phyloP scores from a whole-genome alignment of 2,113 vertebrate genomes.

The Zosterops pallidus region DNA sequence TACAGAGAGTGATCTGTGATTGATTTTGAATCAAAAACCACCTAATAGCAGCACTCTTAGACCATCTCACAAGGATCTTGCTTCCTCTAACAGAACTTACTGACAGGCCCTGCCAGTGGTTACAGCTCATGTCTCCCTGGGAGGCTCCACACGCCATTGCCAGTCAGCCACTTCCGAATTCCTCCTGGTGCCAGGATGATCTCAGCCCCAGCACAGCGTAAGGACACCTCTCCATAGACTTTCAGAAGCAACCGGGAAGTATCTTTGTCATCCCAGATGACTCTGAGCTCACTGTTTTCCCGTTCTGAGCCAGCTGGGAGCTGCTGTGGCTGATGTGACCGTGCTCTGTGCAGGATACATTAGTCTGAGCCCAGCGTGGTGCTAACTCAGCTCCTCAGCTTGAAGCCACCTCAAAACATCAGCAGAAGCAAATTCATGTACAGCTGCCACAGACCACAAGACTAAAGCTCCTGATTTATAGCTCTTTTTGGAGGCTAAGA shows the following conservation, averaged over 20 bases:
- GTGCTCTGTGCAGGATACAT: not conserved
- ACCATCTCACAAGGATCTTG: not conserved
- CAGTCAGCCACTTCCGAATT: not conserved
- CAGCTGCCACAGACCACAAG: not conserved
- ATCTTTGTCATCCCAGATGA: not conserved
- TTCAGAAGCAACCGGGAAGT: not conserved
- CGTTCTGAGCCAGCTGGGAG: conserved; percentile 10
- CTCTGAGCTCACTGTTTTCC: not conserved
- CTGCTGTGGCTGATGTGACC: not conserved
- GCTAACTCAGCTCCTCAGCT: conserved; percentile 18
- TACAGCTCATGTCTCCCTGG: not conserved
- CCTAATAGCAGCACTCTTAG: not conserved
- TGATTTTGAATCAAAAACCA: not conserved
- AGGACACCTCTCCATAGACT: not conserved
- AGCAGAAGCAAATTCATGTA: not conserved
- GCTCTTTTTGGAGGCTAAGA: not conserved
- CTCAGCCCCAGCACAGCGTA: not conserved
- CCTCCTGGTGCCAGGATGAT: not conserved
- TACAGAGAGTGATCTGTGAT: not conserved
- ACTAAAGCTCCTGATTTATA: not conserved
- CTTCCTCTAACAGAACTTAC: not conserved
- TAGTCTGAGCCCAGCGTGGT: not conserved
- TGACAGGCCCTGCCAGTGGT: not conserved
- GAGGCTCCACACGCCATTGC: not conserved
- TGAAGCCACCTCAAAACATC: conserved; percentile 2